Percentiles rank a stretch among this genome's conserved stretches.
Conservation (phyloP, 2,888 invertebrate genomes). For the Mylabris sibirica region DNA sequence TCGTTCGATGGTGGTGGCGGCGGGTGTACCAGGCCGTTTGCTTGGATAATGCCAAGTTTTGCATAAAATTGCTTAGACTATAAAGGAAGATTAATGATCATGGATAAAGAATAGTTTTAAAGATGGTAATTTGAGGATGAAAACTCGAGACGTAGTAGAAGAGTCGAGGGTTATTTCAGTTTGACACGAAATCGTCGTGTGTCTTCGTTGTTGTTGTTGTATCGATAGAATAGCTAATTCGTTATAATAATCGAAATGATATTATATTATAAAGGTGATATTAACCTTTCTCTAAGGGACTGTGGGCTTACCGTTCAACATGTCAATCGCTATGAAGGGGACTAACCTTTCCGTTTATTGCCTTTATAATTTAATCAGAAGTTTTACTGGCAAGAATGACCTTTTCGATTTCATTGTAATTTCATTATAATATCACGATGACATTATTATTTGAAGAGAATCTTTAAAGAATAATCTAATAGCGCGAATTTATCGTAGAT, state of each 20-base stretch:
- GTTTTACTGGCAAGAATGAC: constrained; percentile 54
- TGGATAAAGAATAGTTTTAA: constrained; percentile 53
- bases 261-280: constrained; percentile 20
- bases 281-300: constrained; percentile 48
- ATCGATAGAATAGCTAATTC: constrained; percentile 9
- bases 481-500: neutral
- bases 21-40: constrained; percentile 20
- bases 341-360: constrained; percentile 58
- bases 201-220: constrained; percentile 4
- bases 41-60: constrained; percentile 55
- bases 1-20: constrained; percentile 40
- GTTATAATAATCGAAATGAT: neutral
- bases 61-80: constrained; percentile 56
- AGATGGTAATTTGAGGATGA: constrained; percentile 48
- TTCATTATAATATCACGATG: constrained; percentile 57
- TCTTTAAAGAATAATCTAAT: neutral
- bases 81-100: constrained; percentile 55
- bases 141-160: constrained; percentile 19
- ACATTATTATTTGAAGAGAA: constrained; percentile 45
- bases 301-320: constrained; percentile 35
- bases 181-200: constrained; percentile 18
- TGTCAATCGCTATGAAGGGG: constrained; percentile 53
- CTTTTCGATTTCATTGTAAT: constrained; percentile 55
- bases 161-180: constrained; percentile 23
- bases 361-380: constrained; percentile 60